Evolutionary conservation across 1,140 invertebrate species (phyloP).

Genomic region (Bilobella aurantiaca): DNA sequence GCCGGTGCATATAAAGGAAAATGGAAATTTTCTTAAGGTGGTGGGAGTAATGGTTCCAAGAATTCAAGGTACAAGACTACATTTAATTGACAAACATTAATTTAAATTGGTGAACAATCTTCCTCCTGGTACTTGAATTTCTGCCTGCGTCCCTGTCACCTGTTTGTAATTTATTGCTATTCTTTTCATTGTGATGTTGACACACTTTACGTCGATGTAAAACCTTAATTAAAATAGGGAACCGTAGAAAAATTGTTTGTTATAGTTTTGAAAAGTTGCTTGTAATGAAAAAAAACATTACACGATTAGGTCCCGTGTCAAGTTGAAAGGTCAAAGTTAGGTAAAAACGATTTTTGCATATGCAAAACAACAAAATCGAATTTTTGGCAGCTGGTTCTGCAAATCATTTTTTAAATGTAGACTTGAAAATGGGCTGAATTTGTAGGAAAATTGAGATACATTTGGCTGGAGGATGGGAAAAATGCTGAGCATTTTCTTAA

Average conservation of each 20-base stretch:
- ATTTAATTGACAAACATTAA: not conserved
- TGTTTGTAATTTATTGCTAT: not conserved
- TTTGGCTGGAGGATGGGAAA: not conserved
- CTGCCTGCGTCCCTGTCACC: no score
- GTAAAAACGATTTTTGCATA: not conserved
- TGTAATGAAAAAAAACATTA: not conserved
- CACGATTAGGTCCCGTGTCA: not conserved
- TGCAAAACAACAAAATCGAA: no score
- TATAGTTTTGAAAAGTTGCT: not conserved
- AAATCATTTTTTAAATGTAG: no score
- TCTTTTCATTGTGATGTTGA: not conserved
- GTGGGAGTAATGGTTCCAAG: not conserved
- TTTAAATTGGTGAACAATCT: not conserved
- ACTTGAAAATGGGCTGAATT: no score
- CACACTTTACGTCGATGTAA: not conserved
- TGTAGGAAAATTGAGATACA: no score
- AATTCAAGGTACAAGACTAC: not conserved
- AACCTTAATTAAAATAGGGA: not conserved
- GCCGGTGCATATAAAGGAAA: no score
- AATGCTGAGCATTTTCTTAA: not conserved
- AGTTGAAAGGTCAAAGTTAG: not conserved
- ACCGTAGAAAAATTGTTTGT: not conserved
- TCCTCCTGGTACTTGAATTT: not conserved
- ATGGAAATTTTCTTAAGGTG: not conserved
- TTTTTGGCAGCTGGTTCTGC: not conserved